These are phyloP conservation scores for Oeneis ivallda DNA, from an alignment of 2,888 invertebrate genomes.

Conservation along the genomic window DNA sequence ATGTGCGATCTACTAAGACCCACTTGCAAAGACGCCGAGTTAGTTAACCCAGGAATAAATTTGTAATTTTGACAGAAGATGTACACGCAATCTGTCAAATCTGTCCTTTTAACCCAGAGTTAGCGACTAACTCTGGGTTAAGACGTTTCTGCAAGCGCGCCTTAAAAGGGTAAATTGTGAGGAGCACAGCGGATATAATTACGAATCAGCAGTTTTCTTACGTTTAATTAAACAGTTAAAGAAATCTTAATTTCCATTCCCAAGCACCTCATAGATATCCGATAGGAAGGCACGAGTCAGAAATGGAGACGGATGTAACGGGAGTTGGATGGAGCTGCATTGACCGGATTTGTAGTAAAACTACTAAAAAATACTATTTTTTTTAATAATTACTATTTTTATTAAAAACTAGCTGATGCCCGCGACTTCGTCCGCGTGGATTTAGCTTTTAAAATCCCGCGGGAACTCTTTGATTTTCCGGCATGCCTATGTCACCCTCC, in stretches of 20 bases:
- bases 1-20: background rate
- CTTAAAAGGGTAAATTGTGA: background rate
- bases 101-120: too few species aligned
- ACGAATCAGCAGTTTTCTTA: constrained; percentile 8
- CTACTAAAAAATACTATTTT: too few species aligned
- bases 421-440: too few species aligned
- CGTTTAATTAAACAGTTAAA: constrained; percentile 14
- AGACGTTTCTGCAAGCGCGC: too few species aligned
- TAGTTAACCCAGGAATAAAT: too few species aligned
- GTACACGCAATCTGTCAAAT: too few species aligned
- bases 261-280: constrained; percentile 44
- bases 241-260: constrained; percentile 36
- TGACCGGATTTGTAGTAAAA: constrained; percentile 30
- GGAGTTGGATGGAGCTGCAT: constrained; percentile 40
- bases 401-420: constrained; percentile 1
- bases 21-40: too few species aligned
- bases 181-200: constrained; percentile 7
- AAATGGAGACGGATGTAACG: constrained; percentile 49
- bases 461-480: too few species aligned
- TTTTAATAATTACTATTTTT: constrained; percentile 3
- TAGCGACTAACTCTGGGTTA: too few species aligned
- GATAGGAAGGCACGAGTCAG: constrained; percentile 48
- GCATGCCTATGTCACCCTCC: too few species aligned
- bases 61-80: too few species aligned
- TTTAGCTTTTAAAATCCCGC: too few species aligned